Evolutionary conservation across 2,113 vertebrate genomes (phyloP), one percentile per base, ranked within the genome.

Genomic region (Deroptyus accipitrinus): DNA sequence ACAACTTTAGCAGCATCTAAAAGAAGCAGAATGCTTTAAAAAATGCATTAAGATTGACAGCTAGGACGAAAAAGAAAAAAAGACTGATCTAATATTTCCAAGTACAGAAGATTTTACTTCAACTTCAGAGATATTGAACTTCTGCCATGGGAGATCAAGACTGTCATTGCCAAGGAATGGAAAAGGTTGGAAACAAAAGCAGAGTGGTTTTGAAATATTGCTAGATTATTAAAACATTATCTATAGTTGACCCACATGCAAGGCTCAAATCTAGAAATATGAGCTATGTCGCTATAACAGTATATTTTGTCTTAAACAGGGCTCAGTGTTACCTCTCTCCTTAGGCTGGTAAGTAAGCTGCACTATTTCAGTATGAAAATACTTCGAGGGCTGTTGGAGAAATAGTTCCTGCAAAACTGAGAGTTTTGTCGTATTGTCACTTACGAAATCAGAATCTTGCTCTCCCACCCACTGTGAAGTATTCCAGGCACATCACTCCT

Each of bases 1-100:
- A 84, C 51, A 90, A 33, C 14, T 90, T 86, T 7, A 73, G 25
- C 22, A 74, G 62, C 84, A 67, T 31, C 49, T 70, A 83, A 80
- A 83, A 93, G 86, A 44, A 87, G n/a, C 41, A 81, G 83, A 52
- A 91, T 90, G 31, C 66, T 95, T 95, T 84, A 54, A 95, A 95
- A 96, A 82, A 96, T 61, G 20, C 68, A 86, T 87, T 83, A 77
- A 48, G 27, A 7, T 79, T 79, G 76, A 74, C 49, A 95, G 37
- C 8, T 67, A 35, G 57, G 33, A 59, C 61, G 17, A 72, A 61
- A 63, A 78, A 88, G 75, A 42, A 82, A 82, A 81, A 33, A 5
- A 90, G 49, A 31, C 11, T 86, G 77, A 84, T 89, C 30, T 68
- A 94, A 78, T 28, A 39, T 74, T 92, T 89, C 68, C 68, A 46